Conservation (phyloP, 1,140 invertebrate species). For the Rhyacophila brunnea region DNA sequence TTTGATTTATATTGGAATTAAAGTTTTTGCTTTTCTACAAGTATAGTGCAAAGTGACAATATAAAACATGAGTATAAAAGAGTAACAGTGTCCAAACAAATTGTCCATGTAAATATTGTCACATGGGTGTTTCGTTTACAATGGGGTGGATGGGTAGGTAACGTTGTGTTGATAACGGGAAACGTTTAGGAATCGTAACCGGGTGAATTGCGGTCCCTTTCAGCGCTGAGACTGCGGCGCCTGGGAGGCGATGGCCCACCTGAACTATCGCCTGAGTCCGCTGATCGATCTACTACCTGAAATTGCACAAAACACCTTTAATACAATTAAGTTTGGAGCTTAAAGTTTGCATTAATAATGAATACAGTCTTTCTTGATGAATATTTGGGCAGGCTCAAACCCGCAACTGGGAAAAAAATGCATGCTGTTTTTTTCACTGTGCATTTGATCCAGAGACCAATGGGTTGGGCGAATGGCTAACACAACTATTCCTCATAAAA, state of each 20-base stretch:
- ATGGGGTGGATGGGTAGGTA: neutral
- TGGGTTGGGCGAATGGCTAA: no score
- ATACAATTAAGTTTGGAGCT: neutral
- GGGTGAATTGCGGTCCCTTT: conserved; percentile 25
- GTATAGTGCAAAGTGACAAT: neutral
- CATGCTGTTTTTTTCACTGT: no score
- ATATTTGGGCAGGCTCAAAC: neutral
- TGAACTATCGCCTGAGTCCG: conserved; percentile 31
- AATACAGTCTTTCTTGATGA: neutral
- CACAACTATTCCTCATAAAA: no score
- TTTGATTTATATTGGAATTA: no score
- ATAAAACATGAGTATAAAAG: neutral
- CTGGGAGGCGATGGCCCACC: conserved; percentile 28
- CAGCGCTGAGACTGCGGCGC: conserved; percentile 26
- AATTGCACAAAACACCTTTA: conserved; percentile 2
- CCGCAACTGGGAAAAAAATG: no score
- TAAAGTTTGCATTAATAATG: neutral
- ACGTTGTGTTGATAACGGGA: neutral
- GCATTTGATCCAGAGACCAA: no score
- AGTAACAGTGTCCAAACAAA: neutral
- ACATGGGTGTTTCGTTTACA: neutral
- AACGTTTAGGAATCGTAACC: conserved; percentile 28
- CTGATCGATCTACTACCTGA: conserved; percentile 32
- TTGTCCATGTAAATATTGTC: no score
- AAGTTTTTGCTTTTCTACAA: neutral